A percentile compares a stretch with the other conserved stretches of the same genome.
Conservation (phyloP, 1,140 invertebrate genomes). For the Elymnias hypermnestra region DNA sequence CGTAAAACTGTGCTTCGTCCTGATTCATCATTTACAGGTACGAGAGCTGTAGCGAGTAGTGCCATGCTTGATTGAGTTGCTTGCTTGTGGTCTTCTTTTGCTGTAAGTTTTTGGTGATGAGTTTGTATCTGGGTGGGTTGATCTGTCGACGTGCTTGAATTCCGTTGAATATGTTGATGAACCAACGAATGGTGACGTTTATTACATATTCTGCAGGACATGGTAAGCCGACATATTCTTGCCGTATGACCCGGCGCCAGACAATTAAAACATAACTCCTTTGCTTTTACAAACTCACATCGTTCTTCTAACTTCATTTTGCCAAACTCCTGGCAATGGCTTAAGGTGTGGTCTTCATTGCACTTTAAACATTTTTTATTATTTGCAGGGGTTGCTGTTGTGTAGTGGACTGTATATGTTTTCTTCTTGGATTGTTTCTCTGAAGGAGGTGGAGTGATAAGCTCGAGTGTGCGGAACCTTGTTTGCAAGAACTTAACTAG, state of each 20-base stretch:
- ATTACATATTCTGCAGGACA: conserved; percentile 27
- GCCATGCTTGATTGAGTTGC: not conserved
- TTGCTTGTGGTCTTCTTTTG: no score
- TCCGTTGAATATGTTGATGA: conserved; percentile 11
- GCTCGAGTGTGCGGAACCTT: conserved; percentile 10
- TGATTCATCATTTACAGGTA: not conserved
- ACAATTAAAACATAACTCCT: conserved; percentile 33
- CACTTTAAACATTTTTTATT: no score
- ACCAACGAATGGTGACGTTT: conserved; percentile 34
- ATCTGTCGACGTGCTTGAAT: no score
- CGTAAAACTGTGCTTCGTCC: conserved; percentile 1
- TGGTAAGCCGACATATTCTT: conserved; percentile 24
- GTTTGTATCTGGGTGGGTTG: no score
- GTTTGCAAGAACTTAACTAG: conserved; percentile 9
- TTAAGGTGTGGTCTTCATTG: conserved; percentile 24
- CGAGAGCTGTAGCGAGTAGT: conserved; percentile 4
- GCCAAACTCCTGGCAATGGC: conserved; percentile 30
- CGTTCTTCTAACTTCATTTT: not conserved
- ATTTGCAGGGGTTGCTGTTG: no score
- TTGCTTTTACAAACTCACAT: conserved; percentile 24
- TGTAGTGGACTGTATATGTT: no score
- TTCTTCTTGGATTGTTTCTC: not conserved
- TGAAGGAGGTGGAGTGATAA: not conserved
- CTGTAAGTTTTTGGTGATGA: no score
- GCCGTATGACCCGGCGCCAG: conserved; percentile 26